phyloP scores from a whole-genome alignment of 2,113 vertebrate species.

The Oncorhynchus nerka region DNA sequence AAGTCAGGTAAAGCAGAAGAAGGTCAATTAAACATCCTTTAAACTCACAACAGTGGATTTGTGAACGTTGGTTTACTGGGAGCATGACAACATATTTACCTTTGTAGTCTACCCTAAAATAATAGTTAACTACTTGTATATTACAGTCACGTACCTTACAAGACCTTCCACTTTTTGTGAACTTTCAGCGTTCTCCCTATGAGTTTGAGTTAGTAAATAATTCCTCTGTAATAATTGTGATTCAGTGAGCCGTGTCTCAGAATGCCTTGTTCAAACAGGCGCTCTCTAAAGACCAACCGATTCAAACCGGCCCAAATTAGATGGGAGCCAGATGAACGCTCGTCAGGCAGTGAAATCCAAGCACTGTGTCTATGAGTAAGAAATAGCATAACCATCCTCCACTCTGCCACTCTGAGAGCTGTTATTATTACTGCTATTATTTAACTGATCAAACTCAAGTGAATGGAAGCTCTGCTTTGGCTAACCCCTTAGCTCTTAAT shows the following conservation, averaged over 20 bases:
- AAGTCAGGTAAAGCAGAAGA: too few species aligned
- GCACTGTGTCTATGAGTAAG: not conserved
- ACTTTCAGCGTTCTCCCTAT: not conserved
- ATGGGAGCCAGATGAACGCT: not conserved
- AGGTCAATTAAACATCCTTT: too few species aligned
- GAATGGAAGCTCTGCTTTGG: not conserved
- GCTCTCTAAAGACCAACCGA: not conserved
- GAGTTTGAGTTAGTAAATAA: constrained; percentile 12
- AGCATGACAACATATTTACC: too few species aligned
- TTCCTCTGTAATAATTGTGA: constrained; percentile 15
- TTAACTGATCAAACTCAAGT: not conserved
- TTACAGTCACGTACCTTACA: too few species aligned
- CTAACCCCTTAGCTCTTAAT: not conserved
- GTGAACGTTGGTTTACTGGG: too few species aligned
- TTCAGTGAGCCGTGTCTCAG: not conserved
- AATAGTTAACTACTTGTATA: too few species aligned
- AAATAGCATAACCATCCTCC: not conserved
- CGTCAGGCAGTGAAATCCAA: not conserved
- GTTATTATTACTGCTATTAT: not conserved
- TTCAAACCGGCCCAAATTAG: not conserved
- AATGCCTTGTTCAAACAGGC: not conserved
- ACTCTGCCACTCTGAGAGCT: not conserved
- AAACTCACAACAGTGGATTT: too few species aligned
- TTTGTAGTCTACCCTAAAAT: too few species aligned
- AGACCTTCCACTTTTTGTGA: too few species aligned